Base-by-base conservation (phyloP, 2,888 invertebrate genomes). In the Bombylius major region DNA sequence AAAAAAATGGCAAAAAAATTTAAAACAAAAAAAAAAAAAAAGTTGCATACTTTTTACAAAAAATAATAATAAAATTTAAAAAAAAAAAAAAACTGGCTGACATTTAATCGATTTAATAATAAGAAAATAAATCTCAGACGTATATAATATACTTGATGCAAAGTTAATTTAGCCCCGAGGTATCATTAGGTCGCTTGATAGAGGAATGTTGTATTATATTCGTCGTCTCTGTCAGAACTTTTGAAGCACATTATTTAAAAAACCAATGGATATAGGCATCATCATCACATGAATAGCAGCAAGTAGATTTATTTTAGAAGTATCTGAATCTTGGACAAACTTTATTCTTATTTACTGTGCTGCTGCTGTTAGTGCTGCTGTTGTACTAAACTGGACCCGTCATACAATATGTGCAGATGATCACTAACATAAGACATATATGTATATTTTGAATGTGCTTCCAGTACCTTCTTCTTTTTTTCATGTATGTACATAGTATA, bases 51-150 rank as follows among this genome's bases (percentile, higher is more conserved):
- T 23, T 23, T 23, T 23, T 23, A 23, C 23, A 23, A 23, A 23
- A 23, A 23, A 23, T 23, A 23, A 23, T 23, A 23, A 23, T 23
- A 23, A 50, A 53, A 32, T 14, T 46, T 39, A 46, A 49, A 53
- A 48, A 32, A 46, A 52, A 50, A 54, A 54, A 49, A 54, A 49
- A 49, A 42, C 54, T 49, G 53, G 50, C 59, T 57, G 59, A 57
- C 59, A 59, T 59, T 59, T 59, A 59, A 59, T 59, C 59, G 57
- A 57, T 59, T 59, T 59, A 57, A 53, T 57, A 59, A 52, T 34
- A 52, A 32, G 34, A 52, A 47, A 54, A 58, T 58, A 58, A 58
- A 58, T 58, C 56, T 57, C 53, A 51, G 49, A 53, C 55, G 59
- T 55, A 23, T 23, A 23, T 23, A 23, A 23, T 23, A 42, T 42